Base-by-base conservation (phyloP, 2,797 vertebrate genomes). In the Danio choprae region DNA sequence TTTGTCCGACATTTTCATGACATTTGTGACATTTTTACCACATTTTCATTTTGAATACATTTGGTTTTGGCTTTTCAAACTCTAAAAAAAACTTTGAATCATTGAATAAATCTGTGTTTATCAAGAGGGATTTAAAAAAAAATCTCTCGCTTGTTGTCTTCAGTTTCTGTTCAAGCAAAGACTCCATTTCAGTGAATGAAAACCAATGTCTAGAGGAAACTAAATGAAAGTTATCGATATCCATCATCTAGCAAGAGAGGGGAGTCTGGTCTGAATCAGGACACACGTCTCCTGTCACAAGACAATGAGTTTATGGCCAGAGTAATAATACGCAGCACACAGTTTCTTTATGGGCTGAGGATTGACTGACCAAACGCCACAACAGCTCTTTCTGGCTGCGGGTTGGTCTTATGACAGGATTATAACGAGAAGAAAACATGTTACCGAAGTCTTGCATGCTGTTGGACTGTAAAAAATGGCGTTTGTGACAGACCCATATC, bases 401-500 rank as follows among this genome's bases (percentile, higher is more conserved):
- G 72, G 62, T 83, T 68, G n/a, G 18, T 77, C 15, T 55, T 40
- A 20, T 50, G 56, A 85, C 53, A 41, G 65, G 59, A 67, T 53
- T 43, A 50, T 48, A 67, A 67, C 64, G 41, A 6, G 77, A 79
- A 69, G 48, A 36, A 13, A 38, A 8, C 20, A 13, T 58, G 13
- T 65, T 74, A 73, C 74, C 38, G 44, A 51, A 79, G 44, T 53
- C 40, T 8, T 59, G 7, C 50, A 13, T 48, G 59, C 29, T 46
- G 53, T 75, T 68, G 16, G 65, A 83, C 18, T 59, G 22, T 75
- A 64, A 50, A 41, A 29, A 60, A 89, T 93, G 91, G 91, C 91
- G 6, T 94, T 93, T 86, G 80, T 93, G 77, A 84, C 86, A 38
- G 88, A 91, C 65, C 84, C 87, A 51, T 81, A 87, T 81, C 87